phyloP scores from a whole-genome alignment of 1,140 invertebrate genomes.

The Hyles vespertilio region DNA sequence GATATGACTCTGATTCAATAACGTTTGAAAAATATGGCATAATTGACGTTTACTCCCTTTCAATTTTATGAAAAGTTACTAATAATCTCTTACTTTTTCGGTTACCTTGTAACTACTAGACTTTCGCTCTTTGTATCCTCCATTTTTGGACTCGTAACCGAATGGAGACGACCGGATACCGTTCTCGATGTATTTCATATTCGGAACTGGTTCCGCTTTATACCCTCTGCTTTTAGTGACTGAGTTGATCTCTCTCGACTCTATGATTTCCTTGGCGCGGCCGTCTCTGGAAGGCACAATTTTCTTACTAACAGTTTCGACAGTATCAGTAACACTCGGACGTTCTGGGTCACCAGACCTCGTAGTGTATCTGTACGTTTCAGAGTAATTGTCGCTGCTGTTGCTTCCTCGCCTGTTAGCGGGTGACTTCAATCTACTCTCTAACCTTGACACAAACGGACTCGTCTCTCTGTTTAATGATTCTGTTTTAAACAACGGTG shows the following conservation, averaged over 20 bases:
- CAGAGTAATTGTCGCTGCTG: conserved; percentile 82
- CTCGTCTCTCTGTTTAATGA: conserved; percentile 67
- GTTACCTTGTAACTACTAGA: conserved; percentile 70
- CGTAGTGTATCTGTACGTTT: conserved; percentile 81
- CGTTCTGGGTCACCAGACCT: conserved; percentile 79
- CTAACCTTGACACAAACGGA: conserved; percentile 68
- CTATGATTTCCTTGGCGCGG: conserved; percentile 78
- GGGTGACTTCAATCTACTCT: conserved; percentile 62
- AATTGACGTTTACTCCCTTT: conserved; percentile 21
- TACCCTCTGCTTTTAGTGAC: conserved; percentile 79
- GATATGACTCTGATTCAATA: conserved; percentile 47
- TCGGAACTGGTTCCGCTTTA: conserved; percentile 65
- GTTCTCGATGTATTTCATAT: conserved; percentile 72
- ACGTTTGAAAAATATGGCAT: conserved; percentile 61
- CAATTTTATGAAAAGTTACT: conserved; percentile 27
- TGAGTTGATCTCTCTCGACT: conserved; percentile 82
- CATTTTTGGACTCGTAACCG: conserved; percentile 61
- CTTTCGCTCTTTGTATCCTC: conserved; percentile 60
- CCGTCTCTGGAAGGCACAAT: conserved; percentile 79
- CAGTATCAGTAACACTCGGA: conserved; percentile 81
- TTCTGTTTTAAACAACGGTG: conserved; percentile 68
- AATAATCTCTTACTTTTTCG: conserved; percentile 73
- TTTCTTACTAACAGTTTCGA: conserved; percentile 81
- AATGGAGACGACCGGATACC: conserved; percentile 57
- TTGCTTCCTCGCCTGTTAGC: conserved; percentile 76